Percentiles rank a stretch among this genome's conserved stretches.
Evolutionary conservation across 2,113 vertebrate species (phyloP).

Genomic region (Thalassarche chlororhynchos): DNA sequence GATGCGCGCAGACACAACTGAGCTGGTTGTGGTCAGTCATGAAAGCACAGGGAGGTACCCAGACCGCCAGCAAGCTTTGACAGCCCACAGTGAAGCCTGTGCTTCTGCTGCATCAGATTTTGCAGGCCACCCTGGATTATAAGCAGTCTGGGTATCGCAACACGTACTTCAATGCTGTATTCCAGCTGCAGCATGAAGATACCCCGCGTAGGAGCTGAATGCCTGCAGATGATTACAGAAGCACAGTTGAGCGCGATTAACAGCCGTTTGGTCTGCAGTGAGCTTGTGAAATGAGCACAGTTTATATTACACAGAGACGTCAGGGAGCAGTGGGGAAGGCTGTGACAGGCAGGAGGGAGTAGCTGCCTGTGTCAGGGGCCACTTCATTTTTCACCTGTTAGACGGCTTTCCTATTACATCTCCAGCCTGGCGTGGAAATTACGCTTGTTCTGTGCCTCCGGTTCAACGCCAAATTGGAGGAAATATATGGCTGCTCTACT

Average conservation of each 20-base stretch:
- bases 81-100: neutral
- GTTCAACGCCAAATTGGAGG: neutral
- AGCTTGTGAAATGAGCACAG: neutral
- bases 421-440: slow-evolving; percentile 20
- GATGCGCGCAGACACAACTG: rapidly evolving
- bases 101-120: neutral
- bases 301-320: neutral
- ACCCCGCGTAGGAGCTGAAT: rapidly evolving
- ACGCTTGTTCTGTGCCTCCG: neutral
- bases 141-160: neutral
- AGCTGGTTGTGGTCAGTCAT: rapidly evolving
- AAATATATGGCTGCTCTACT: slow-evolving; percentile 13
- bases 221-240: neutral
- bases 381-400: slow-evolving; percentile 35
- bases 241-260: neutral
- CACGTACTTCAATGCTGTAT: neutral
- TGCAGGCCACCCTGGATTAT: neutral
- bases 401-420: slow-evolving; percentile 1
- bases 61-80: neutral
- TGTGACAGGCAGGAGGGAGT: neutral
- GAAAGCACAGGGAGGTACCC: neutral
- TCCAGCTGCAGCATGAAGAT: neutral
- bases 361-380: neutral
- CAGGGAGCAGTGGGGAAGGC: neutral
- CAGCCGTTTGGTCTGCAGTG: neutral